phyloP scores from a whole-genome alignment of 2,113 vertebrate species.

The Amphiprion ocellaris region DNA sequence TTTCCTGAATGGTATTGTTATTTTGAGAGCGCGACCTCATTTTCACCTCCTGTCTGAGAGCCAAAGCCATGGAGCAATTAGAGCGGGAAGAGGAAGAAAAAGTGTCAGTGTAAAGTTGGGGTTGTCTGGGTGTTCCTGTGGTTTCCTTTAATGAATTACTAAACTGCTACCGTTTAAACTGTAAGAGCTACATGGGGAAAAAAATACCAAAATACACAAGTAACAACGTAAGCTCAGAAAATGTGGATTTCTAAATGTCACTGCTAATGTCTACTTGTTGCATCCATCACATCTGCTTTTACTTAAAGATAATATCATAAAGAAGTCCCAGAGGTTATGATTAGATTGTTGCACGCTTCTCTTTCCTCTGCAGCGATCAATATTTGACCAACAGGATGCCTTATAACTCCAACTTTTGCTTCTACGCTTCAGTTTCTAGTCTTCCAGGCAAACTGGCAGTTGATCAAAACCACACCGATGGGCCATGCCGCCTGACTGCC shows the following conservation, averaged over 20 bases:
- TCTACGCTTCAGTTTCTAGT: background rate
- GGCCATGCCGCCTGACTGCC: background rate
- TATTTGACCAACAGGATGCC: background rate
- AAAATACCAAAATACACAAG: too few species aligned
- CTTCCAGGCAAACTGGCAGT: constrained; percentile 11
- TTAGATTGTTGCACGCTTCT: too few species aligned
- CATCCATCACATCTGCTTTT: background rate
- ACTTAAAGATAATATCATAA: background rate
- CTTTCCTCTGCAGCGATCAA: too few species aligned
- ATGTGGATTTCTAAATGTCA: too few species aligned
- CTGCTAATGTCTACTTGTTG: background rate
- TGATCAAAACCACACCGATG: constrained; percentile 9
- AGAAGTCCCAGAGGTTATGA: constrained; percentile 2
- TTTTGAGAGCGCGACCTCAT: background rate
- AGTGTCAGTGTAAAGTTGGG: constrained; percentile 1
- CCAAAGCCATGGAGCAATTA: constrained; percentile 15
- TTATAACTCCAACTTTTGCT: constrained; percentile 6
- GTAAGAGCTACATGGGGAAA: background rate
- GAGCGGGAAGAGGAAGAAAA: background rate
- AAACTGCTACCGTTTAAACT: constrained; percentile 4
- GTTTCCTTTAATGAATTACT: constrained; percentile 20
- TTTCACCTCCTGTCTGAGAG: constrained; percentile 12
- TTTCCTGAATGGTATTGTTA: constrained; percentile 6
- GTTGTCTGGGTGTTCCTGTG: background rate
- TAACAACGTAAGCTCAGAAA: too few species aligned